These are phyloP conservation scores for Hypsopygia costalis DNA, from an alignment of 2,888 invertebrate species.

Conservation along the genomic window DNA sequence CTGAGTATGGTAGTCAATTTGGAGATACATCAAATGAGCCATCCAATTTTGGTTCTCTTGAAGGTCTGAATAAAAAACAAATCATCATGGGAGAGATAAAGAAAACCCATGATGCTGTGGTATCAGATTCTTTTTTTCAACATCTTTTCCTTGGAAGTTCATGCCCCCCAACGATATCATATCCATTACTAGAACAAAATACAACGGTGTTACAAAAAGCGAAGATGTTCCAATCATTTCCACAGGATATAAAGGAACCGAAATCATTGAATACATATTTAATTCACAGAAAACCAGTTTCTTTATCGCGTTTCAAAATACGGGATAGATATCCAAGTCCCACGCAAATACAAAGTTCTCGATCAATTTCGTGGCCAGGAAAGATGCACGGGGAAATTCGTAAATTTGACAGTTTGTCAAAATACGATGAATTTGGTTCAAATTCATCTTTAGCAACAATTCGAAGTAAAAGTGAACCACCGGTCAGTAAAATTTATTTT, in stretches of 20 bases:
- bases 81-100: slow-evolving; percentile 69
- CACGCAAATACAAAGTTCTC: slow-evolving; percentile 76
- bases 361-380: slow-evolving; percentile 81
- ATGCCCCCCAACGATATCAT: slow-evolving; percentile 30
- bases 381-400: slow-evolving; percentile 73
- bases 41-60: slow-evolving; percentile 46
- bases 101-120: slow-evolving; percentile 79
- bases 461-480: slow-evolving; percentile 84
- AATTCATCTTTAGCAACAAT: slow-evolving; percentile 70
- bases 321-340: slow-evolving; percentile 81
- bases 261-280: slow-evolving; percentile 84
- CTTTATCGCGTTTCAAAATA: slow-evolving; percentile 85
- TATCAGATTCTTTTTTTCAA: slow-evolving; percentile 85
- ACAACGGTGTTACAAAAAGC: slow-evolving; percentile 85
- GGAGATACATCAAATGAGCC: slow-evolving; percentile 62
- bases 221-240: slow-evolving; percentile 82
- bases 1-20: slow-evolving; percentile 53
- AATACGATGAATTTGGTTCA: slow-evolving; percentile 64
- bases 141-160: slow-evolving; percentile 83
- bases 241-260: slow-evolving; percentile 68
- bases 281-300: slow-evolving; percentile 85
- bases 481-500: slow-evolving; percentile 73
- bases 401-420: slow-evolving; percentile 71
- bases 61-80: slow-evolving; percentile 36
- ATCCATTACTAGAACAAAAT: slow-evolving; percentile 54